phyloP scores from a whole-genome alignment of 2,113 vertebrate genomes.

The Cettia cetti region DNA sequence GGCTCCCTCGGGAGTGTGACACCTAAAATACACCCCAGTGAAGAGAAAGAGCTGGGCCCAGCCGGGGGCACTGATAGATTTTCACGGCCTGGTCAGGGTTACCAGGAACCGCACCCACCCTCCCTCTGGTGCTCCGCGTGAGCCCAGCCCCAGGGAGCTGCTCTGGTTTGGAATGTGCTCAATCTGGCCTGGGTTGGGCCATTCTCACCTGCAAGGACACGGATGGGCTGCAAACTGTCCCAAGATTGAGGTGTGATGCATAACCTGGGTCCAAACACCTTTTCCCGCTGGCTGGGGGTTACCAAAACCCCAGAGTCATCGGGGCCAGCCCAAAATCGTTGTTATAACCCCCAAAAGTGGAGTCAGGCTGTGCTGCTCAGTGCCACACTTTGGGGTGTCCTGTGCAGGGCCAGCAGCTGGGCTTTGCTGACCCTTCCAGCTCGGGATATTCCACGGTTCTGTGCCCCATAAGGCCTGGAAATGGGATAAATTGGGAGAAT shows the following conservation, averaged over 20 bases:
- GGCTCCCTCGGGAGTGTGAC: background rate
- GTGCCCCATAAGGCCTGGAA: background rate
- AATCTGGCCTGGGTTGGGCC: fast-evolving
- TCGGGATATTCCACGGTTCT: background rate
- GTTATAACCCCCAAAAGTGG: background rate
- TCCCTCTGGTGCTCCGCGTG: background rate
- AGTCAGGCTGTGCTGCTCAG: background rate
- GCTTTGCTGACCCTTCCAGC: background rate
- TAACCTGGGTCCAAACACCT: background rate
- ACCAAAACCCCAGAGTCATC: background rate
- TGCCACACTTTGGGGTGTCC: background rate
- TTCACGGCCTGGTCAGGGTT: too few species aligned
- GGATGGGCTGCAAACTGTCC: background rate
- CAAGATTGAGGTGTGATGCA: background rate
- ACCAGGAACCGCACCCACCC: too few species aligned
- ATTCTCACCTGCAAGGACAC: background rate
- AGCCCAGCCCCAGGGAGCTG: background rate
- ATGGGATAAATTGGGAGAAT: background rate
- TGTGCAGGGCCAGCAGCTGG: background rate
- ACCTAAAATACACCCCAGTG: background rate
- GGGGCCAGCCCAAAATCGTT: background rate
- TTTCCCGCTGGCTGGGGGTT: background rate
- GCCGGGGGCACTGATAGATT: background rate
- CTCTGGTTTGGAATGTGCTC: background rate
- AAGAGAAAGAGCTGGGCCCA: background rate